Evolutionary conservation across 2,113 vertebrate genomes (phyloP).

Genomic region (Clarias magur): DNA sequence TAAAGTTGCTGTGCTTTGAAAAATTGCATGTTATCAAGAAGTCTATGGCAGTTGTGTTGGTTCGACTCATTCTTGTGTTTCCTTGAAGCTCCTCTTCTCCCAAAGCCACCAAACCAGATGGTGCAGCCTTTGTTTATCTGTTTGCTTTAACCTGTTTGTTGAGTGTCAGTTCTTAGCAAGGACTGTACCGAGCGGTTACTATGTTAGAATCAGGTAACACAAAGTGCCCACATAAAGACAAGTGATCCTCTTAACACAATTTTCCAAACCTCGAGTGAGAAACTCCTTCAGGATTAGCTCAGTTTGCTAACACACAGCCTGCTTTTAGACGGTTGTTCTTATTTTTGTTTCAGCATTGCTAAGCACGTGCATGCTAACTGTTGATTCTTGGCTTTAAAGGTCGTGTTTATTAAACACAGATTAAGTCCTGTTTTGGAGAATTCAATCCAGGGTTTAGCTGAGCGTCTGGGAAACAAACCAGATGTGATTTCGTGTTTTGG

Average conservation of each 20-base stretch:
- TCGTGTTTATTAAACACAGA: conserved; percentile 2
- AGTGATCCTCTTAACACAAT: background rate
- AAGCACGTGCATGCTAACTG: background rate
- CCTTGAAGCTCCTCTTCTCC: background rate
- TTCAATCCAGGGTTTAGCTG: background rate
- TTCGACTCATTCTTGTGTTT: background rate
- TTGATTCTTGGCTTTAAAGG: background rate
- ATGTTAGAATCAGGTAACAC: background rate
- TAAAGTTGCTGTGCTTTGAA: background rate
- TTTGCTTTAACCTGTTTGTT: conserved; percentile 31
- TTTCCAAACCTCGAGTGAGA: background rate
- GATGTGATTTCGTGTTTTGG: background rate
- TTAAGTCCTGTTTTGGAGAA: background rate
- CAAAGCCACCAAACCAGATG: conserved; percentile 14
- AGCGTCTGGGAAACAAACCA: conserved; percentile 24
- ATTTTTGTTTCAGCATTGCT: background rate
- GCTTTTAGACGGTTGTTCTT: background rate
- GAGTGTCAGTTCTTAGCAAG: conserved; percentile 19
- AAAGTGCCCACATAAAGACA: background rate
- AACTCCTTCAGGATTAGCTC: conserved; percentile 5
- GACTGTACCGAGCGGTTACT: background rate
- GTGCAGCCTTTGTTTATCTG: conserved; percentile 41
- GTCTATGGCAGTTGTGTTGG: background rate
- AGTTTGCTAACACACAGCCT: background rate
- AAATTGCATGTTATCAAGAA: background rate